phyloP scores from a whole-genome alignment of 2,113 vertebrate species.

The Rhea pennata region DNA sequence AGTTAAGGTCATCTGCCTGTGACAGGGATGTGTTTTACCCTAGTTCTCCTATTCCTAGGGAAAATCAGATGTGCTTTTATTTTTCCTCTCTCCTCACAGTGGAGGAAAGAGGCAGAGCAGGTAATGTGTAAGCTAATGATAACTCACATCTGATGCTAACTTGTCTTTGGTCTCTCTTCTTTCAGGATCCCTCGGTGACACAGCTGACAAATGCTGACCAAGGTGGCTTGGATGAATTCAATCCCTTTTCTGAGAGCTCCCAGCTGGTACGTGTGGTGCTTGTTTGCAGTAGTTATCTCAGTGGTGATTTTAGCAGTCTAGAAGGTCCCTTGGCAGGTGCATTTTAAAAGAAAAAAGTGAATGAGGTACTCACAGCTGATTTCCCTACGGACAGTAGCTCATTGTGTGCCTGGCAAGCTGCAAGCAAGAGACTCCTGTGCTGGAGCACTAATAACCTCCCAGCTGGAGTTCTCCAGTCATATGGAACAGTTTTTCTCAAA shows the following conservation, averaged over 20 bases:
- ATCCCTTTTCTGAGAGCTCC: conserved; percentile 86
- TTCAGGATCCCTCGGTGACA: conserved; percentile 92
- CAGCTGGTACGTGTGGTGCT: conserved; percentile 71
- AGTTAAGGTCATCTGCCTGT: not conserved
- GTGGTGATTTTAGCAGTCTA: not conserved
- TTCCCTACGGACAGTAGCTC: accelerated
- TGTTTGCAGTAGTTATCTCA: not conserved
- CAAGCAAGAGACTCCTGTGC: not conserved
- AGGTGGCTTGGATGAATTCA: conserved; percentile 84
- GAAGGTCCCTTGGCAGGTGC: not conserved
- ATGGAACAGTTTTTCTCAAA: not conserved
- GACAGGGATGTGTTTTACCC: not conserved
- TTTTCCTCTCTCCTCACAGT: not conserved
- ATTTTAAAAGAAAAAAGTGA: not conserved
- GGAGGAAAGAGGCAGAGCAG: not conserved
- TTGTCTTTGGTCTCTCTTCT: not conserved
- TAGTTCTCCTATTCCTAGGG: not conserved
- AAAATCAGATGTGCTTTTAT: not conserved
- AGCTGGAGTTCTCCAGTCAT: not conserved
- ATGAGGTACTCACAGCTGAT: not conserved
- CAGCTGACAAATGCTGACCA: conserved; percentile 79
- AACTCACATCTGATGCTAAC: not conserved
- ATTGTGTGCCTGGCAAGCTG: accelerated
- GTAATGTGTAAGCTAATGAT: accelerated
- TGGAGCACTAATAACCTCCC: not conserved